Evolutionary conservation across 2,888 invertebrate genomes (phyloP), one percentile per base, ranked within the genome.

Genomic region (Eristalis arbustorum): DNA sequence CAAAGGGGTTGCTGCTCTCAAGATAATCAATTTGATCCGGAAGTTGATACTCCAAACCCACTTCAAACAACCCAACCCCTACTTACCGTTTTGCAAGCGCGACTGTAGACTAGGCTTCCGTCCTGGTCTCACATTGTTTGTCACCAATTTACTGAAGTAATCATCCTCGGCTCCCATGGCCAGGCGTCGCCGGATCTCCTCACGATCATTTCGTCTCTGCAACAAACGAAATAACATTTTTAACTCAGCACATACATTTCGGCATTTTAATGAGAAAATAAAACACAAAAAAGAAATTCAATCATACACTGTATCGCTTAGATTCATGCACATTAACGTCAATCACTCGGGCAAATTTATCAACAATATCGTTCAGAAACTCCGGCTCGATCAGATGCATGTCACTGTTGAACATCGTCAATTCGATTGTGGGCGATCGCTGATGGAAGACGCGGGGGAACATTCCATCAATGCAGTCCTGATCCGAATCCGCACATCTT

Each of bases 41-140:
- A 73, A 73, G 73, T 63, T 13, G 3, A 25, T 10, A 23, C 22
- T 59, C 13, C 59, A 59, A 5, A 11, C 4, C 13, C 59, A 14
- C 11, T 25, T 59, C 6, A 23, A 31, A 11, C 11, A 23, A 3
- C 23, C 6, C 31, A 3, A 14, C 63, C 11, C 11, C 40, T 56
- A 88, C 82, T 88, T 57, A 96, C 97, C 97, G 94, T 95, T 96
- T 94, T 97, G 97, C 90, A 98, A 94, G 90, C 98, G 94, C 88
- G 98, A 96, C 92, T 98, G 97, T 90, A 98, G 94, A 92, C 96
- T 97, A 22, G 98, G 97, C 92, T 98, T 98, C 89, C 96, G 95
- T 88, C 96, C 96, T 56, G 95, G 95, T 89, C 96, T 94, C 88
- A 96, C 96, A 64, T 92, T 92, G 88, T 93, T 93, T 56, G 80